phyloP scores from a whole-genome alignment of 2,113 vertebrate genomes.

The Hemichromis elongatus region DNA sequence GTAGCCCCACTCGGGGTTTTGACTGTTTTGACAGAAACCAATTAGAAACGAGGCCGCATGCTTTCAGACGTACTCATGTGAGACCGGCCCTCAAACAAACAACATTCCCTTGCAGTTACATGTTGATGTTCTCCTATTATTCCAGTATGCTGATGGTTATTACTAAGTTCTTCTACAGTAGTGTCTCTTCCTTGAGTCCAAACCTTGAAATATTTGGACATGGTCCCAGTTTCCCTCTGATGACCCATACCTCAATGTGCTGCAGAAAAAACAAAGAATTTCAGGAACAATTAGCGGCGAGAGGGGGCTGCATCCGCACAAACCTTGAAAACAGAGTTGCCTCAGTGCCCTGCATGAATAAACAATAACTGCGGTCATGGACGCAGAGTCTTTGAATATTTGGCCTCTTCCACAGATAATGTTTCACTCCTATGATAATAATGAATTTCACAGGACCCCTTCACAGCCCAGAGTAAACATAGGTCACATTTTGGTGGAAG shows the following conservation, averaged over 20 bases:
- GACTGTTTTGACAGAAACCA: constrained; percentile 6
- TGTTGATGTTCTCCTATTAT: background rate
- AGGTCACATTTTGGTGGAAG: background rate
- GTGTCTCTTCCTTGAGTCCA: constrained; percentile 14
- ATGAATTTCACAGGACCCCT: background rate
- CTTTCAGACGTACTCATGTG: constrained; percentile 32
- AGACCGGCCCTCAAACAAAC: constrained; percentile 9
- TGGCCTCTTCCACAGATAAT: background rate
- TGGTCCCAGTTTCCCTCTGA: background rate
- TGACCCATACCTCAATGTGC: background rate
- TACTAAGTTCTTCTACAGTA: background rate
- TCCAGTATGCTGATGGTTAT: background rate
- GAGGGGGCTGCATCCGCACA: constrained; percentile 23
- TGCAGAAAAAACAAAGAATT: constrained; percentile 36
- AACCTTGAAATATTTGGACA: constrained; percentile 18
- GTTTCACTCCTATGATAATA: background rate
- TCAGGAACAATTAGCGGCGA: constrained; percentile 42
- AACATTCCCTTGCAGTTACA: background rate
- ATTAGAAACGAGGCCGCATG: constrained; percentile 1
- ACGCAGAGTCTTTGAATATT: background rate
- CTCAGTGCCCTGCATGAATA: constrained; percentile 56
- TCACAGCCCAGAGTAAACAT: background rate
- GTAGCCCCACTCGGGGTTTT: background rate
- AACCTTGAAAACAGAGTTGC: constrained; percentile 51
- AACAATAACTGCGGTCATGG: constrained; percentile 56